These are phyloP conservation scores for Gasteruption jaculator DNA, from an alignment of 2,888 invertebrate genomes.

Conservation along the genomic window DNA sequence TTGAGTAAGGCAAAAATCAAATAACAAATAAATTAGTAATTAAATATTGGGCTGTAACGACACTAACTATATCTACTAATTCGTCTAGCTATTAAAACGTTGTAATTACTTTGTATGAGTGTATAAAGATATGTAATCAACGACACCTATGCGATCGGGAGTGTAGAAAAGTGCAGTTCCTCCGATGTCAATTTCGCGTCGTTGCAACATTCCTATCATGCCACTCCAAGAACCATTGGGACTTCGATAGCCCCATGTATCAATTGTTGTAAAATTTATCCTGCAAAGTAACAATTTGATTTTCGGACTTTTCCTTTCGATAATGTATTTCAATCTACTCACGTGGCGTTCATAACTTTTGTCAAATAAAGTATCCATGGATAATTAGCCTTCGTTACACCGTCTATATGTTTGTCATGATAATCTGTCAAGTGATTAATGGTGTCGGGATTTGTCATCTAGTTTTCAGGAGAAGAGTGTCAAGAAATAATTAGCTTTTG, in stretches of 20 bases:
- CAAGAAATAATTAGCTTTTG: too few relatives aligned
- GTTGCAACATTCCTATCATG: conserved; percentile 41
- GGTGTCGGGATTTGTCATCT: conserved; percentile 47
- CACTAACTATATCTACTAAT: too few relatives aligned
- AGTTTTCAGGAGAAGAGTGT: too few relatives aligned
- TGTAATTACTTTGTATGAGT: conserved; percentile 61
- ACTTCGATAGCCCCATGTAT: conserved; percentile 43
- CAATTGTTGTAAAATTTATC: conserved; percentile 27
- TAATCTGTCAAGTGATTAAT: conserved; percentile 52
- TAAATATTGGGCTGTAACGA: too few relatives aligned
- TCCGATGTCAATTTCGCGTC: conserved; percentile 44
- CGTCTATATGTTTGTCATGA: conserved; percentile 41
- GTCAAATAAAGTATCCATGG: conserved; percentile 38
- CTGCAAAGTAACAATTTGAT: too few relatives aligned
- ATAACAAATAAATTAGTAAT: too few relatives aligned
- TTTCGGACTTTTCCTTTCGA: too few relatives aligned
- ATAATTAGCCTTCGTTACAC: conserved; percentile 43
- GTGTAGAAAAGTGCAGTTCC: conserved; percentile 57
- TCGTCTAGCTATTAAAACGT: too few relatives aligned
- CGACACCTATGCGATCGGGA: conserved; percentile 58
- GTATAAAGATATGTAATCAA: conserved; percentile 66
- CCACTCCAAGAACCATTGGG: conserved; percentile 45
- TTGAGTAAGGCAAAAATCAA: too few relatives aligned
- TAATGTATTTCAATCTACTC: too few relatives aligned
- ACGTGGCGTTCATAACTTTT: conserved; percentile 45